Evolutionary conservation across 2,888 invertebrate genomes (phyloP), one percentile per base, ranked within the genome.

Genomic region (Desoria tigrina): DNA sequence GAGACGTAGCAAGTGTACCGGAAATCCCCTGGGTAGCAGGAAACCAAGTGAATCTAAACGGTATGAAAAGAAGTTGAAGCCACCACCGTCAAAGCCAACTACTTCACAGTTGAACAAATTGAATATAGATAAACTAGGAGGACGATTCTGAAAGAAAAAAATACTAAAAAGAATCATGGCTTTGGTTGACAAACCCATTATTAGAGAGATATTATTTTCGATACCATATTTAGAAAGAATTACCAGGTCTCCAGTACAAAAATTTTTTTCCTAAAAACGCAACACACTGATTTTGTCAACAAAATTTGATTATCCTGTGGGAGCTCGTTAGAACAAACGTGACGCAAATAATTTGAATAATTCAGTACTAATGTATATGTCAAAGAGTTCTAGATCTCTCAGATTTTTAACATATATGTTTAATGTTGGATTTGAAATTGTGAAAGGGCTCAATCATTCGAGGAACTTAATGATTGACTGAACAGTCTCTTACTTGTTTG

Each of bases 21-120:
- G 51, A 51, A 51, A 51, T 51, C 51, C 51, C 51, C 14, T 51
- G 51, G 51, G 51, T 4, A 26, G 51, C 11, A 51, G 51, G 51
- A 51, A 51, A 51, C 26, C 24, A 7, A 21, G 26, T 51, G 23
- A 24, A 26, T 51, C 51, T 51, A 51, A 45, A 45, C 21, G 45
- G 21, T 45, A 21, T 6, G 51, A 14, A 51, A 51, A 11, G 26
- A 21, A 16, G 51, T 51, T 51, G 51, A 51, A 23, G 14, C 26
- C 26, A 26, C 51, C 26, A 51, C 51, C 14, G 26, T 51, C 51
- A 51, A 51, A 51, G 51, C 24, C 21, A 21, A 4, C 45, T 45
- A 7, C 16, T 51, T 23, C 21, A 26, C 26, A 51, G 51, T 18
- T 24, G 51, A 51, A 24, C 16, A 51, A 51, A 9, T 51, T 4